Conservation (phyloP, 1,140 invertebrate species). For the Dinoponera quadriceps region DNA sequence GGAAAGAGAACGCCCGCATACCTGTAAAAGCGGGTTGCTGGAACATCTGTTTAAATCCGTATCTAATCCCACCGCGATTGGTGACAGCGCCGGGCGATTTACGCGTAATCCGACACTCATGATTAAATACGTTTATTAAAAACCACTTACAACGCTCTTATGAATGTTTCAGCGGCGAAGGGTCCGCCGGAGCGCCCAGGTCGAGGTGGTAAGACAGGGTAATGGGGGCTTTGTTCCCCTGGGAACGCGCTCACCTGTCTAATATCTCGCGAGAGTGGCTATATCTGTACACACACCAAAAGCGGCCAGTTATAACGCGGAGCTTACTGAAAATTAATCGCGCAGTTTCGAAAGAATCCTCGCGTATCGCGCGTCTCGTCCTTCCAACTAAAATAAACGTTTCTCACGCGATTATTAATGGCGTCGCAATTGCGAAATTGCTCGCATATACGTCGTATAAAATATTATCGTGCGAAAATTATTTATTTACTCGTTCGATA, state of each 20-base stretch:
- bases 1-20: conserved; percentile 53
- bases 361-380: conserved; percentile 22
- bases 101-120: conserved; percentile 78
- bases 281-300: conserved; percentile 76
- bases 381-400: conserved; percentile 51
- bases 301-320: conserved; percentile 70
- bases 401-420: conserved; percentile 49
- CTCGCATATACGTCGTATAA: neutral
- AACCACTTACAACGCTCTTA: conserved; percentile 81
- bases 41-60: conserved; percentile 55
- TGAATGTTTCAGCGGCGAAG: conserved; percentile 79
- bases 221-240: conserved; percentile 83
- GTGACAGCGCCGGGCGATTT: conserved; percentile 67
- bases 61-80: conserved; percentile 55
- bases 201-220: conserved; percentile 77
- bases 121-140: conserved; percentile 84
- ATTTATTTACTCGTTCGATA: neutral
- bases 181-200: conserved; percentile 66
- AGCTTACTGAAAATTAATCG: conserved; percentile 77
- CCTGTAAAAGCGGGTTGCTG: conserved; percentile 37
- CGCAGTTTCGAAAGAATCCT: conserved; percentile 72
- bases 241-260: conserved; percentile 83
- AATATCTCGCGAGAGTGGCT: conserved; percentile 82
- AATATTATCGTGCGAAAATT: conserved; percentile 1
- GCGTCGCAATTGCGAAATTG: conserved; percentile 1